Conservation (phyloP, 2,797 vertebrate species). For the Meriones psammophilus region DNA sequence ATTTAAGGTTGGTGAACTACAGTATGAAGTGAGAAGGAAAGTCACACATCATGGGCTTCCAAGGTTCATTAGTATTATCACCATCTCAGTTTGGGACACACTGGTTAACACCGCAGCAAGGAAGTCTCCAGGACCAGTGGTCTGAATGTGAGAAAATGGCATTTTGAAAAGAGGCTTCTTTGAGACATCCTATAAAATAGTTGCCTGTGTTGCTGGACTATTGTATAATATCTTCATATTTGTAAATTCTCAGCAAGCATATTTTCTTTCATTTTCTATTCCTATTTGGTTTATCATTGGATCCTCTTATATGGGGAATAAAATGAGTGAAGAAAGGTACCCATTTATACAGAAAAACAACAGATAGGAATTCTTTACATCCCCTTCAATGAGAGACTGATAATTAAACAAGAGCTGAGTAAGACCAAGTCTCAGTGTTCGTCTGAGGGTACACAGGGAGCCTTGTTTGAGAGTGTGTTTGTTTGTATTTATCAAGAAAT, state of each 20-base stretch:
- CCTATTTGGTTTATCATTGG: background rate
- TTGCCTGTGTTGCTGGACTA: background rate
- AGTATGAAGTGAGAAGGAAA: background rate
- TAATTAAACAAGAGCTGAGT: background rate
- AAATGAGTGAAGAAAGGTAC: background rate
- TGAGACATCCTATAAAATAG: slow-evolving; percentile 8
- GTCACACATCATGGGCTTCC: background rate
- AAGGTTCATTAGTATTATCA: background rate
- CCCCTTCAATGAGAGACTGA: background rate
- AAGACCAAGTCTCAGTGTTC: background rate
- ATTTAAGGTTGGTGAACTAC: background rate
- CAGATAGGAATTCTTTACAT: slow-evolving; percentile 15
- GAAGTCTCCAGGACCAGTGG: background rate
- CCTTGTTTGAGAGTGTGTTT: background rate
- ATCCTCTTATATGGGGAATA: background rate
- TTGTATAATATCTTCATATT: slow-evolving; percentile 18
- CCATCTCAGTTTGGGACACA: background rate
- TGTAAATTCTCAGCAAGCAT: slow-evolving; percentile 4
- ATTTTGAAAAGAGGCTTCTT: background rate
- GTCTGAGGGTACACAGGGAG: slow-evolving; percentile 23
- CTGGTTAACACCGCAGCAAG: background rate
- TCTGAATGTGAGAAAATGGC: background rate
- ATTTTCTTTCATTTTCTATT: slow-evolving; percentile 47
- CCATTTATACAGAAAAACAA: slow-evolving; percentile 20
- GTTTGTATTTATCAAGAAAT: slow-evolving; percentile 48